These are phyloP conservation scores for Strongylocentrotus purpuratus DNA, from an alignment of 35 echinoderm and acorn worm genomes.

Conservation along the genomic window DNA sequence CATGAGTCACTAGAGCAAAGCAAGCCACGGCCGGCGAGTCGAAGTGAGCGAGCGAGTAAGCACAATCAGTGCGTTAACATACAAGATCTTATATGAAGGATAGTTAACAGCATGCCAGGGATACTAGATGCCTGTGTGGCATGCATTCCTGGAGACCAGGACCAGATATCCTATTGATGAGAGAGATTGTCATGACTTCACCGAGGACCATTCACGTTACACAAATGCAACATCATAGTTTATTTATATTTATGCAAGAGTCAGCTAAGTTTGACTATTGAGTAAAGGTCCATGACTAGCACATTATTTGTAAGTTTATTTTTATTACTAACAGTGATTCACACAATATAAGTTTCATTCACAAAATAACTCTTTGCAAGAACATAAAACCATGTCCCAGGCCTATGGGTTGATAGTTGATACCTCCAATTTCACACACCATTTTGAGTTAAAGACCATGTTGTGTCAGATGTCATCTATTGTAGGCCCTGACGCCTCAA, in stretches of 20 bases:
- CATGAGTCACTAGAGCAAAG: constrained; percentile 1
- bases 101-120: background rate
- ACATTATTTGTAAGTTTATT: background rate
- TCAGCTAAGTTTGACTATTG: background rate
- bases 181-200: background rate
- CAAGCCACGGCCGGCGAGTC: background rate
- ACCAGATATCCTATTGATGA: background rate
- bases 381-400: too few species aligned
- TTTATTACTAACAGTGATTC: background rate
- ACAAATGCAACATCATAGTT: background rate
- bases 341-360: too few species aligned
- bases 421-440: too few species aligned
- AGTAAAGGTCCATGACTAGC: background rate
- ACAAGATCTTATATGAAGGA: background rate
- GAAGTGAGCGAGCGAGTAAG: background rate
- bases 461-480: too few species aligned
- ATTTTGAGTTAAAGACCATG: too few species aligned
- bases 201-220: background rate
- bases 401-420: too few species aligned
- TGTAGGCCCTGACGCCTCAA: too few species aligned
- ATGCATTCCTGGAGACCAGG: background rate
- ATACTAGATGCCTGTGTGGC: background rate
- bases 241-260: background rate
- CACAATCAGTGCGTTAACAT: constrained; percentile 24
- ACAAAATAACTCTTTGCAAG: too few species aligned